Evolutionary conservation across 2,888 invertebrate species (phyloP).

Genomic region (Ectropis crepuscularia): DNA sequence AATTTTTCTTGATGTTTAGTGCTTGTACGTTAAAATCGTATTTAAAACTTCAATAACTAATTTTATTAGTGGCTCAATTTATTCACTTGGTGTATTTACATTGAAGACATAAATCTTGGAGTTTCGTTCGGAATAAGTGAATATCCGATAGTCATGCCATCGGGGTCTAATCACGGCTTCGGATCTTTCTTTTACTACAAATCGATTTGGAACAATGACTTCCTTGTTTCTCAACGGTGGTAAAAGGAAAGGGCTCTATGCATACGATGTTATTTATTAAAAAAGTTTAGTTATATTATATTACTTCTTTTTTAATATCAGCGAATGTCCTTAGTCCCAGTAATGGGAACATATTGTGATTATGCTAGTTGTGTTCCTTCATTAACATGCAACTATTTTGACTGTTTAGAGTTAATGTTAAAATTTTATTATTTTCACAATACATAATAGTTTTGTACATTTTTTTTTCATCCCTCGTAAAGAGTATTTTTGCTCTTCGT

Average conservation of each 20-base stretch:
- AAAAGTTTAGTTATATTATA: too few relatives aligned
- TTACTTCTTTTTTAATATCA: too few relatives aligned
- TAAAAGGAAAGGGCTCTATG: slow-evolving; percentile 3
- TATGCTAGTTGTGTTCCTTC: background rate
- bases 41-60: slow-evolving; percentile 18
- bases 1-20: slow-evolving; percentile 19
- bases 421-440: too few relatives aligned
- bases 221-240: slow-evolving; percentile 6
- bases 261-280: too few relatives aligned
- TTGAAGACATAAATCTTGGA: slow-evolving; percentile 21
- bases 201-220: slow-evolving; percentile 33
- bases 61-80: slow-evolving; percentile 15
- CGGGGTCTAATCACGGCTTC: slow-evolving; percentile 51
- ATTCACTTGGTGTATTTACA: slow-evolving; percentile 10
- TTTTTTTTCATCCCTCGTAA: too few relatives aligned
- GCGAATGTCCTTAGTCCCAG: too few relatives aligned
- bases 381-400: background rate
- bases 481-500: too few relatives aligned
- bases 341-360: background rate
- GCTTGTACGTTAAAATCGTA: slow-evolving; percentile 22
- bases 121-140: slow-evolving; percentile 42
- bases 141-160: slow-evolving; percentile 66
- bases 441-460: too few relatives aligned
- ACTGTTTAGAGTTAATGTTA: too few relatives aligned
- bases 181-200: slow-evolving; percentile 50